Evolutionary conservation across 2,797 vertebrate species (phyloP), one percentile per base, ranked within the genome.

Genomic region (Cirrhinus mrigala): DNA sequence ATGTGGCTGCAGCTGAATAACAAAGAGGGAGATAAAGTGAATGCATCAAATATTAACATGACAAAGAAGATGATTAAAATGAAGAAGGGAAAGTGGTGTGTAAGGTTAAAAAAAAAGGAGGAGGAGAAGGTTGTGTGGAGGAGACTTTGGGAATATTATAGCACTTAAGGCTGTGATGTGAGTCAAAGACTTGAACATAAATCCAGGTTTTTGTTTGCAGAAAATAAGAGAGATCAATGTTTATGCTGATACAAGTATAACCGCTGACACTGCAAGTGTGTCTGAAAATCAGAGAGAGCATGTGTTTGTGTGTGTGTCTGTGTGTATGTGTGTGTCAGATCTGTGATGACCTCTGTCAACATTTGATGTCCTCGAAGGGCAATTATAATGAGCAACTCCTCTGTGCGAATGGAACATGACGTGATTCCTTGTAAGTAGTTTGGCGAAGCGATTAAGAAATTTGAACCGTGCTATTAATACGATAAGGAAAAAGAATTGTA

Each of bases 361-460:
- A 75, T 83, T 52, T 76, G 2, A 76, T 76, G 46, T 27, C 15
- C 60, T 83, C 22, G 14, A 83, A 76, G 60, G 58, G 27, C 46
- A 76, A 44, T 83, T 76, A 77, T 83, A 68, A 77, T 44, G 48
- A 66, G 74, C 8, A 27, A 68, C 29, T 50, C 7, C 27, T 64
- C 44, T 48, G 22, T 50, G n/a, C 9, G 15, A 76, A 44, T 46
- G 60, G 71, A 54, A 54, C 58, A 54, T 64, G 62, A 76, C 66
- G 27, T 52, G 40, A 52, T 64, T 50, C 24, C 20, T 24, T 83
- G 1, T 33, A 71, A 60, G 37, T 50, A 75, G 44, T 50, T 24
- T 4, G 9, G 11, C 1, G 40, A 80, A 68, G 29, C 18, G 40
- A 46, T 79, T 20, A 48, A 29, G 27, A 69, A 22, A 68, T 71